Conservation (phyloP, 2,888 invertebrate genomes). For the Tachina grossa region DNA sequence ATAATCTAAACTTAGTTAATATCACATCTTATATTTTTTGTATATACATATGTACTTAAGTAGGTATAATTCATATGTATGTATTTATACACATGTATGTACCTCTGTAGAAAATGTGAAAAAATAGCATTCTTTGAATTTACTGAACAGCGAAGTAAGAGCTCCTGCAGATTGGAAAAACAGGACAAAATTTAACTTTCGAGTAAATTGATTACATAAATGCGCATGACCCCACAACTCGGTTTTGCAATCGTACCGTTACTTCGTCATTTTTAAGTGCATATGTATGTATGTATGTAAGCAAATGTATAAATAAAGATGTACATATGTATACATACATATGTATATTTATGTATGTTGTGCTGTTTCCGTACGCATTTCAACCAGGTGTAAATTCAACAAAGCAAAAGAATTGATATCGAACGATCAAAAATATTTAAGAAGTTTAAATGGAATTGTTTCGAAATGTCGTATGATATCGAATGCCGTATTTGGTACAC, state of each 20-base stretch:
- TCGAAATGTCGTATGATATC: too few species aligned
- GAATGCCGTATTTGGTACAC: too few species aligned
- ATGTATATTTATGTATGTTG: neutral
- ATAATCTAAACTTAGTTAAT: too few species aligned
- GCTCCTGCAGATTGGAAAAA: slow-evolving; percentile 8
- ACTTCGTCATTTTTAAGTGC: neutral
- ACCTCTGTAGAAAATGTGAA: neutral
- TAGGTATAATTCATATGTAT: neutral
- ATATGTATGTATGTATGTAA: neutral
- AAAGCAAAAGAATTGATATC: too few species aligned
- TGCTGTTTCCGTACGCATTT: too few species aligned
- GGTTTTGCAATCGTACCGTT: slow-evolving; percentile 20
- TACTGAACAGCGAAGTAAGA: slow-evolving; percentile 37
- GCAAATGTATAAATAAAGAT: neutral
- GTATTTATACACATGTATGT: neutral
- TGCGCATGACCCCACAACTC: slow-evolving; percentile 59
- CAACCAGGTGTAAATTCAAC: too few species aligned
- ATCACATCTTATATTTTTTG: too few species aligned
- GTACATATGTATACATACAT: neutral
- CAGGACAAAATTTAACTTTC: slow-evolving; percentile 22
- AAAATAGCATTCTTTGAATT: neutral
- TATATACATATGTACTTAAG: neutral
- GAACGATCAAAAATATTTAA: too few species aligned
- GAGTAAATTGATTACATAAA: slow-evolving; percentile 26
- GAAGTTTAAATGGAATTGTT: too few species aligned